Evolutionary conservation across 2,888 invertebrate species (phyloP).

Genomic region (Amphipyra berbera): DNA sequence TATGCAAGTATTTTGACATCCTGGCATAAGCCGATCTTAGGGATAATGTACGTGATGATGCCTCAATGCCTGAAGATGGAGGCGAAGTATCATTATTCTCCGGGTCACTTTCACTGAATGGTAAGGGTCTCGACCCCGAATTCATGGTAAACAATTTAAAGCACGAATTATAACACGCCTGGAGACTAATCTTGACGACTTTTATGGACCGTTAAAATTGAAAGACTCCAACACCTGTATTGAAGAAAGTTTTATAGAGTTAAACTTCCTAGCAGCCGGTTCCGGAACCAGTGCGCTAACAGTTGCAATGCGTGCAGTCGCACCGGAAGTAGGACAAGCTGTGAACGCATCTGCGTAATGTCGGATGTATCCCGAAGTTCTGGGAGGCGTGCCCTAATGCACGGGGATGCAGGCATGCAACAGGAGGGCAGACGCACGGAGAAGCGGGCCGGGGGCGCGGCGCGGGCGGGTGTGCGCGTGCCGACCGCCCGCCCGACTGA

Average conservation of each 20-base stretch:
- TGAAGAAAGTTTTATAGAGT: conserved; percentile 5
- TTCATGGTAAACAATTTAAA: background rate
- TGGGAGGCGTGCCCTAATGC: conserved; percentile 72
- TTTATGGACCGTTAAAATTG: background rate
- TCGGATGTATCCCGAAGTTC: conserved; percentile 53
- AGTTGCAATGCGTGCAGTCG: conserved; percentile 62
- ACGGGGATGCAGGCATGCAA: conserved; percentile 69
- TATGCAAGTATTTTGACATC: conserved; percentile 3
- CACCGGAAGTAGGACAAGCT: conserved; percentile 50
- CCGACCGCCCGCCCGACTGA: conserved; percentile 74
- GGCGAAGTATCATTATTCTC: conserved; percentile 4
- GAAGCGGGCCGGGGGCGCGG: conserved; percentile 51
- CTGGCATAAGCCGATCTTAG: conserved; percentile 3
- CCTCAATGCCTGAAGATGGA: background rate
- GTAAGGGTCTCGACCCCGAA: background rate
- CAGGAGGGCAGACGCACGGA: conserved; percentile 54
- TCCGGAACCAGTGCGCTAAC: conserved; percentile 11
- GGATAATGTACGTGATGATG: conserved; percentile 3
- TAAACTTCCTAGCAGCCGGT: conserved; percentile 1
- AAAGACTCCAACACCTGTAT: conserved; percentile 15
- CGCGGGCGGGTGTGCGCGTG: conserved; percentile 69
- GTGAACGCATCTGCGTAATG: conserved; percentile 64
- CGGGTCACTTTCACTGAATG: conserved; percentile 5
- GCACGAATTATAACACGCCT: conserved; percentile 12
- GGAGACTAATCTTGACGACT: conserved; percentile 27